phyloP scores from a whole-genome alignment of 1,140 invertebrate species.

The Listronotus oregonensis region DNA sequence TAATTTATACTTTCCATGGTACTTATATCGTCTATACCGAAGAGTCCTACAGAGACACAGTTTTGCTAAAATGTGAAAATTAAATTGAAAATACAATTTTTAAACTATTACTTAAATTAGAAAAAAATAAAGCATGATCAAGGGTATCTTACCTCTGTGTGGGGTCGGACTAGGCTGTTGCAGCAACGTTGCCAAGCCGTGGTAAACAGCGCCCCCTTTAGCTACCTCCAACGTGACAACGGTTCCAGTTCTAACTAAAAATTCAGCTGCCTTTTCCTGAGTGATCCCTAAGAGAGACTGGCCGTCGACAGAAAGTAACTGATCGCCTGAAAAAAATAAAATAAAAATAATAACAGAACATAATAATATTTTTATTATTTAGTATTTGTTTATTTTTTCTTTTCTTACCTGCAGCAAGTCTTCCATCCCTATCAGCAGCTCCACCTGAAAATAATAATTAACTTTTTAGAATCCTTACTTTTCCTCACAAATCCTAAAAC shows the following conservation, averaged over 20 bases:
- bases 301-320: constrained; percentile 95
- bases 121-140: background rate
- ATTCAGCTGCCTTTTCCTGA: constrained; percentile 96
- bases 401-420: constrained; percentile 73
- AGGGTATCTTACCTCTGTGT: constrained; percentile 71
- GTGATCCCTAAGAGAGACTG: constrained; percentile 92
- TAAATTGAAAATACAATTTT: too few species aligned
- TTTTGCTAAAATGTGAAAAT: constrained; percentile 2
- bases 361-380: too few species aligned
- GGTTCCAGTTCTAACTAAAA: constrained; percentile 91
- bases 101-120: too few species aligned
- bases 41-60: background rate
- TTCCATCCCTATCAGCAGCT: constrained; percentile 91
- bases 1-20: constrained; percentile 16
- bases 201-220: constrained; percentile 95
- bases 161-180: constrained; percentile 88
- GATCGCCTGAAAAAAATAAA: constrained; percentile 73
- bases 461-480: background rate
- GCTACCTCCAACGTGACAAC: constrained; percentile 94
- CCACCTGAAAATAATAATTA: constrained; percentile 61
- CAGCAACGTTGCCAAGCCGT: constrained; percentile 91
- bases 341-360: too few species aligned
- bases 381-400: background rate
- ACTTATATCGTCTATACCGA: constrained; percentile 3
- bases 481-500: too few species aligned